Base-by-base conservation (phyloP, 2,113 vertebrate genomes). In the Hassar affinis region DNA sequence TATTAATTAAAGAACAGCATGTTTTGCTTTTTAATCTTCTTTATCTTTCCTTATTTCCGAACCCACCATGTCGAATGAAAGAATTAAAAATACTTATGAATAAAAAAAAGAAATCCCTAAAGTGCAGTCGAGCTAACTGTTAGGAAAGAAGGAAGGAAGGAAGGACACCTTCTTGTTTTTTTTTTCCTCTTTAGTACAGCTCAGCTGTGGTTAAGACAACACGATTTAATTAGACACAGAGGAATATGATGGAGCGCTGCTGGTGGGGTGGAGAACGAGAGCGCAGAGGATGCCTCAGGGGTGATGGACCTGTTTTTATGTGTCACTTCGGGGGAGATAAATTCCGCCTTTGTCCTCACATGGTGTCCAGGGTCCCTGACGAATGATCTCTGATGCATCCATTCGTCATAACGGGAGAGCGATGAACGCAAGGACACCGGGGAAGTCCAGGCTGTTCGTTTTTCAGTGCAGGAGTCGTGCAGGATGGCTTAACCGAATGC, bases 331-430 rank as follows among this genome's bases (percentile, higher is more conserved):
- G 49, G 54, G 82, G 87, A 90, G 88, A 90, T 89, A 86, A 89
- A 91, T 89, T 80, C 84, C 85, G 89, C 80, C 79, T 86, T 81
- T 78, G 76, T 86, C 83, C 82, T 78, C 42, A 81, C 59, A 45
- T 51, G 80, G 81, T 89, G 87, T 87, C 88, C 83, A 82, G 87
- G 84, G 85, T 85, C 87, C 52, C 81, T 89, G 88, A 89, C 88
- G 85, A 91, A 88, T 68, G 83, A 88, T 80, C 69, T 78, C 79
- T 59, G 57, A 47, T 78, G 76, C 76, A 78, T 42, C 56, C 77
- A 79, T 79, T 79, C 6, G 56, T 79, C 77, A 79, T 79, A 42
- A 22, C 38, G 9, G 35, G 20, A 61, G 3, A 42, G 38, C 38
- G 38, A 42, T 42, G 38, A 42, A 42, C 2, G 6, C 38, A 42